A percentile compares a stretch with the other conserved stretches of the same genome.
phyloP scores from a whole-genome alignment of 2,113 vertebrate species.

The Muntiacus muntjak region DNA sequence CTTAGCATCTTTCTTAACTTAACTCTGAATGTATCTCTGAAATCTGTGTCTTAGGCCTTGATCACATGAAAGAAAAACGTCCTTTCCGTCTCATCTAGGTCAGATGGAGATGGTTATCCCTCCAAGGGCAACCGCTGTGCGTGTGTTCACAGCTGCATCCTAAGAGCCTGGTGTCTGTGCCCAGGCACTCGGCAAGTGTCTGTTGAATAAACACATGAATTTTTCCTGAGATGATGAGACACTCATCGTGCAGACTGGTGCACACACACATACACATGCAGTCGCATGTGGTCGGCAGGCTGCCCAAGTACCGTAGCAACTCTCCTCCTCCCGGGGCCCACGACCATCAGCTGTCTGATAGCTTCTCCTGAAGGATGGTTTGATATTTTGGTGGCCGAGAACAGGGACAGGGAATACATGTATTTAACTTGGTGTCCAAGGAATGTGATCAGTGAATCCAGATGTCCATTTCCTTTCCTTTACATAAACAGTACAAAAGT shows the following conservation, averaged over 20 bases:
- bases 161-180: not conserved
- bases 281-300: fast-evolving
- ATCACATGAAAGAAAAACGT: not conserved
- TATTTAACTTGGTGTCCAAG: constrained; percentile 57
- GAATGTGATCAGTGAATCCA: constrained; percentile 38
- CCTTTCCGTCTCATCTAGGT: not conserved
- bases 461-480: constrained; percentile 36
- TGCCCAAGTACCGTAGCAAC: fast-evolving
- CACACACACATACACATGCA: not conserved
- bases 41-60: not conserved
- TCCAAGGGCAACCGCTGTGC: not conserved
- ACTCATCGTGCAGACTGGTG: no score
- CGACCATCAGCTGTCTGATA: not conserved
- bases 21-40: not conserved
- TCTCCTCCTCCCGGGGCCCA: not conserved
- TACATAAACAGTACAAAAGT: constrained; percentile 53
- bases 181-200: not conserved
- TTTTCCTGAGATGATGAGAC: not conserved
- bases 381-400: constrained; percentile 48
- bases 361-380: not conserved
- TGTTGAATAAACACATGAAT: not conserved
- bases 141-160: not conserved
- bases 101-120: not conserved
- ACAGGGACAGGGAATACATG: constrained; percentile 7
- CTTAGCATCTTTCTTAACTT: not conserved